Conservation (phyloP, 1,140 invertebrate genomes). For the Saxidomus purpurata region DNA sequence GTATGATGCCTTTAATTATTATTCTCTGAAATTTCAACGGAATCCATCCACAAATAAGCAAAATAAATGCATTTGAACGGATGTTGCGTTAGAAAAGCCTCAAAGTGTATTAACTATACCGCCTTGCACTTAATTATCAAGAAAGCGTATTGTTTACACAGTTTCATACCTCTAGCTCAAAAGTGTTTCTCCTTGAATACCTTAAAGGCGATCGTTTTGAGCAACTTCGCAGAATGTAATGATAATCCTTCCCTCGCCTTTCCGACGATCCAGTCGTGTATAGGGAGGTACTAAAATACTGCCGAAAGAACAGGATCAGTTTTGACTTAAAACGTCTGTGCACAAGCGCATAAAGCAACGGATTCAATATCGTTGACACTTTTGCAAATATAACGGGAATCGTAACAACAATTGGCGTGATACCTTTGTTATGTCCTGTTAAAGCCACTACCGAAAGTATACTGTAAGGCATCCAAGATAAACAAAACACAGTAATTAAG, state of each 20-base stretch:
- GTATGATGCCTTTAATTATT: too few relatives aligned
- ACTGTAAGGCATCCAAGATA: slow-evolving; percentile 15
- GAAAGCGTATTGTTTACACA: too few relatives aligned
- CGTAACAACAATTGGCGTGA: neutral
- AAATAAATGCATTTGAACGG: too few relatives aligned
- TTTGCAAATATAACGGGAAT: slow-evolving; percentile 10
- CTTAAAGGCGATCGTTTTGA: neutral
- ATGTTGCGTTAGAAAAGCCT: too few relatives aligned
- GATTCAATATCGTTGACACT: slow-evolving; percentile 13
- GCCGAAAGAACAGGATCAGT: neutral
- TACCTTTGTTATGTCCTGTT: neutral
- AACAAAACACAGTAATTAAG: neutral
- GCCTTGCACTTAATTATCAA: too few relatives aligned
- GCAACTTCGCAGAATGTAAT: neutral
- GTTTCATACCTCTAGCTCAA: too few relatives aligned
- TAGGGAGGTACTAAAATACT: neutral
- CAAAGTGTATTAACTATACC: too few relatives aligned
- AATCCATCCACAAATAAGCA: too few relatives aligned
- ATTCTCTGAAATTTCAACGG: too few relatives aligned
- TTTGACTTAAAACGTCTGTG: slow-evolving; percentile 12
- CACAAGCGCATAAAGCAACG: neutral
- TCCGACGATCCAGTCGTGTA: neutral
- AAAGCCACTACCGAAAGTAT: neutral
- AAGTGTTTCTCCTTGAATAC: too few relatives aligned
- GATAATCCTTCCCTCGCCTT: neutral